phyloP scores from a whole-genome alignment of 2,113 vertebrate species.

The Microtus oregoni region DNA sequence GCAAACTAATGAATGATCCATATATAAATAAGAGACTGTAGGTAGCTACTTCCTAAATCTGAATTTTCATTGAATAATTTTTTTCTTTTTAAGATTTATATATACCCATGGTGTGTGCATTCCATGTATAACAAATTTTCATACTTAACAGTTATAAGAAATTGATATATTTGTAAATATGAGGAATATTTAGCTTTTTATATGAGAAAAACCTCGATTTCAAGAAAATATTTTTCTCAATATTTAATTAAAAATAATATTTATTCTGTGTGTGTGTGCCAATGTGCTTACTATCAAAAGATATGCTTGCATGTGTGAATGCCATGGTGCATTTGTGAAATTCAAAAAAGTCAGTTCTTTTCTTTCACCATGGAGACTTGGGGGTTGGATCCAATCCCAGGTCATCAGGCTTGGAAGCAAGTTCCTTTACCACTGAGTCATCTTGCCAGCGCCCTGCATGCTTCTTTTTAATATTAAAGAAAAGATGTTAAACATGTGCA shows the following conservation, averaged over 20 bases:
- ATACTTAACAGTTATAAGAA: background rate
- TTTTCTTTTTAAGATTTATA: slow-evolving; percentile 17
- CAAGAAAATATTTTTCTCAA: background rate
- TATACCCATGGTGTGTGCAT: background rate
- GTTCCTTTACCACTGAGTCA: background rate
- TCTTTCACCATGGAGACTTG: background rate
- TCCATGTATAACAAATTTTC: background rate
- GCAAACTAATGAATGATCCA: background rate
- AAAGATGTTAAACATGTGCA: background rate
- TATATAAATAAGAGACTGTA: background rate
- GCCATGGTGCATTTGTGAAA: background rate
- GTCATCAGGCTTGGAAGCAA: background rate
- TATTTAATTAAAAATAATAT: background rate
- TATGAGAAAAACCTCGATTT: background rate
- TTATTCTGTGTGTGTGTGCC: background rate
- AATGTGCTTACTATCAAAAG: no score
- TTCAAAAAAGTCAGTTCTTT: background rate
- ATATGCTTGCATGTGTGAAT: background rate
- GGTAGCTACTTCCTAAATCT: background rate
- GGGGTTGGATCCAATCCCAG: background rate
- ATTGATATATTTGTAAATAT: background rate
- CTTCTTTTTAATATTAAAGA: background rate
- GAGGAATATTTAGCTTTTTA: background rate
- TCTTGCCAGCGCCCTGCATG: background rate
- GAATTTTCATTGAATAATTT: slow-evolving; percentile 26